A percentile compares a stretch with the other conserved stretches of the same genome.
These are phyloP conservation scores for Cathartes aura DNA, from an alignment of 2,113 vertebrate species.

Conservation along the genomic window DNA sequence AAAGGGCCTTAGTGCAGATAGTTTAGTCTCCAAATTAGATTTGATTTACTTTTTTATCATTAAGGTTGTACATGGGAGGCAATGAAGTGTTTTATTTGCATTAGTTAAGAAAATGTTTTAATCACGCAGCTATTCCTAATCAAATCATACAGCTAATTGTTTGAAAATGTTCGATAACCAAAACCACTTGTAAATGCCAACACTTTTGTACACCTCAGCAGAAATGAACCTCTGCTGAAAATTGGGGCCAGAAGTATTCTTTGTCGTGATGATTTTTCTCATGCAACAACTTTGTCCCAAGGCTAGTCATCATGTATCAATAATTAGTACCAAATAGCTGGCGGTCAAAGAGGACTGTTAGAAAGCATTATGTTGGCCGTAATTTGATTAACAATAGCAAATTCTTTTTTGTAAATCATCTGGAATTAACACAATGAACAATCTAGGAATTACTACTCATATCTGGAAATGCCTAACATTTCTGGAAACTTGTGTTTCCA, in stretches of 20 bases:
- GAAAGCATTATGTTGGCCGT: background rate
- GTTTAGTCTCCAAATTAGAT: background rate
- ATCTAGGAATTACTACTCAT: background rate
- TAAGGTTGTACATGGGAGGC: background rate
- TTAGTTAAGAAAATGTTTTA: background rate
- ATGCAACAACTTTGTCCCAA: background rate
- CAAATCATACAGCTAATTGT: background rate
- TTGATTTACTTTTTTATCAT: background rate
- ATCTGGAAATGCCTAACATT: background rate
- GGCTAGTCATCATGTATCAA: background rate
- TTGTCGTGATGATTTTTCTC: background rate
- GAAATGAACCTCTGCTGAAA: background rate
- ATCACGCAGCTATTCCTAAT: background rate
- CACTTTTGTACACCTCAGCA: background rate
- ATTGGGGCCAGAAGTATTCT: background rate
- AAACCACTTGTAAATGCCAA: background rate
- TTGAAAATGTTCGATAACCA: background rate
- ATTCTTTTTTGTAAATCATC: background rate
- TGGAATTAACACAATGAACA: background rate
- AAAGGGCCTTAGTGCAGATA: background rate
- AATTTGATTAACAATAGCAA: background rate
- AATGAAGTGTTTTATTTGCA: background rate
- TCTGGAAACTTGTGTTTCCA: background rate
- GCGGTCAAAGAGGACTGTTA: background rate
- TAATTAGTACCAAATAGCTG: background rate